phyloP scores from a whole-genome alignment of 1,140 invertebrate species.

The Drusus annulatus region DNA sequence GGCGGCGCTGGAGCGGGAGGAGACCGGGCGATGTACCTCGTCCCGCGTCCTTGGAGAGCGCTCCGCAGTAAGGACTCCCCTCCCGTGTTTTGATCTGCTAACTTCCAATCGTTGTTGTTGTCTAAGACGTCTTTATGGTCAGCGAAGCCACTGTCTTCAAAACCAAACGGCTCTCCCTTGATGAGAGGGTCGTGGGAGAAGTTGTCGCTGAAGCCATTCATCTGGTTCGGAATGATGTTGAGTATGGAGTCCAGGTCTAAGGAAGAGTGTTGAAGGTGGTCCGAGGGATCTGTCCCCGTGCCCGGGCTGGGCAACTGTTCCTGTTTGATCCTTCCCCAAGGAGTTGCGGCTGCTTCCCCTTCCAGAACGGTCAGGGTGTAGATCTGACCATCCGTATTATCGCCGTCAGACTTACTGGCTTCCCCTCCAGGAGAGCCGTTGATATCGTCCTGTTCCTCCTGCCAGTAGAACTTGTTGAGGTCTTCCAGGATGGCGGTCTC shows the following conservation, averaged over 20 bases:
- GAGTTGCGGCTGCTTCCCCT: slow-evolving; percentile 71
- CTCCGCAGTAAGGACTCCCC: slow-evolving; percentile 84
- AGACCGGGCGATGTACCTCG: slow-evolving; percentile 72
- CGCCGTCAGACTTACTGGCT: slow-evolving; percentile 70
- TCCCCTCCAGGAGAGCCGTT: slow-evolving; percentile 68
- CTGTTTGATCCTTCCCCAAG: slow-evolving; percentile 70
- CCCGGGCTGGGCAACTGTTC: slow-evolving; percentile 74
- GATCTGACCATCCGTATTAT: slow-evolving; percentile 74
- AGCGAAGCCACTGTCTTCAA: slow-evolving; percentile 77
- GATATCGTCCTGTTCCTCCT: slow-evolving; percentile 73
- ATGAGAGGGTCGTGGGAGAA: slow-evolving; percentile 68
- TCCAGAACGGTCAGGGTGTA: slow-evolving; percentile 80
- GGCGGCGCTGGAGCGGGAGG: slow-evolving; percentile 65
- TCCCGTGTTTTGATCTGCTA: slow-evolving; percentile 78
- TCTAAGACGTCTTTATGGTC: slow-evolving; percentile 75
- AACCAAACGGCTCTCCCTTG: slow-evolving; percentile 75
- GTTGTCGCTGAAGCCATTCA: slow-evolving; percentile 72
- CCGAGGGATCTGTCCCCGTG: slow-evolving; percentile 64
- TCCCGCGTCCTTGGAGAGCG: slow-evolving; percentile 83
- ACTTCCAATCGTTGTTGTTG: slow-evolving; percentile 87
- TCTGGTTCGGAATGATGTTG: slow-evolving; percentile 71
- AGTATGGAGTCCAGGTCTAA: slow-evolving; percentile 78
- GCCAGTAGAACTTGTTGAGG: slow-evolving; percentile 86
- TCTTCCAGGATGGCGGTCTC: slow-evolving; percentile 84
- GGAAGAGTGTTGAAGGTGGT: slow-evolving; percentile 69